Conservation (phyloP, 2,888 invertebrate species). For the Sympetrum striolatum region DNA sequence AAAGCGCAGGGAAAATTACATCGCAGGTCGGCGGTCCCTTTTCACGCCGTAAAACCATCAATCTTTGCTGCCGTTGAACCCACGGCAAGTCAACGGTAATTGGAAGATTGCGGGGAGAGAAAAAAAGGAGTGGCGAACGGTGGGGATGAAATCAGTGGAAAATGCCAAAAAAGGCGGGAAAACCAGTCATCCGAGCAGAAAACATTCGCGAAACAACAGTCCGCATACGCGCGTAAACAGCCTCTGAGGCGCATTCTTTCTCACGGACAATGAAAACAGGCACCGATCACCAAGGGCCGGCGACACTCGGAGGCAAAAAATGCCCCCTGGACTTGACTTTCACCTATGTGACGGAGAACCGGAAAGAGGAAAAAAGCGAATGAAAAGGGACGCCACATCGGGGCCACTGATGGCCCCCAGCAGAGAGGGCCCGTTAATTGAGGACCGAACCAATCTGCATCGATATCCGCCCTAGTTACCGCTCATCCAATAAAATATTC, state of each 20-base stretch:
- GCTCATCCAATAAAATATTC: too few relatives aligned
- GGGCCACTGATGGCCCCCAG: too few relatives aligned
- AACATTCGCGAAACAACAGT: not conserved
- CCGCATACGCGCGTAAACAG: not conserved
- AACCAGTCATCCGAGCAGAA: not conserved
- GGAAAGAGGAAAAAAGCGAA: too few relatives aligned
- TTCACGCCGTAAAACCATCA: not conserved
- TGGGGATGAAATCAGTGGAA: not conserved
- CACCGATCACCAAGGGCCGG: not conserved
- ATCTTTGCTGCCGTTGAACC: constrained; percentile 5
- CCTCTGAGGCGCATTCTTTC: not conserved
- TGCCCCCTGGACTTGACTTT: too few relatives aligned
- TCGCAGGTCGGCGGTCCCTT: not conserved
- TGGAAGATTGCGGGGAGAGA: not conserved
- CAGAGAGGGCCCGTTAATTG: too few relatives aligned
- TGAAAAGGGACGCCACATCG: too few relatives aligned
- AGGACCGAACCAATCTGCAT: too few relatives aligned
- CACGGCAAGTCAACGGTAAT: constrained; percentile 23
- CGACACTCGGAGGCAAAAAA: not conserved
- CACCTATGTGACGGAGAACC: too few relatives aligned
- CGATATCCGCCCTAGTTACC: too few relatives aligned
- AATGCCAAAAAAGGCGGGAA: not conserved
- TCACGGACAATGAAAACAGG: not conserved
- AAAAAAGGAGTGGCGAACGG: not conserved
- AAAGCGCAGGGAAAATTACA: constrained; percentile 26